Percentiles rank a stretch among this genome's conserved stretches.
These are phyloP conservation scores for Gavialis gangeticus DNA, from an alignment of 2,113 vertebrate species.

Conservation along the genomic window DNA sequence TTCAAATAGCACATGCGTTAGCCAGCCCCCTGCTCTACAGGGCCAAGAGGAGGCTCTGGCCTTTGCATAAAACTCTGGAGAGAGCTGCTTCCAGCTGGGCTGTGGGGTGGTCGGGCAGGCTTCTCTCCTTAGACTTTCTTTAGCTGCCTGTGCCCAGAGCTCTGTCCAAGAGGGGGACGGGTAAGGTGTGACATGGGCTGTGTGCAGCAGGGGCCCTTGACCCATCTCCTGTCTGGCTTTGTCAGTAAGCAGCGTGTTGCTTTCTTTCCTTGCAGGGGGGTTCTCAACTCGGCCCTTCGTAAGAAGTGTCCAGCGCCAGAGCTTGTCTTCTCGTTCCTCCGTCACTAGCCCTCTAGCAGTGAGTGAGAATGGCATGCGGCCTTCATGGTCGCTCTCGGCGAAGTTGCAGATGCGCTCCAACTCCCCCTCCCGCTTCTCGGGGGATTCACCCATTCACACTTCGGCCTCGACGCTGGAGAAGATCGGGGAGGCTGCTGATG, in stretches of 20 bases:
- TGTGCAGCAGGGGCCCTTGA: too few species aligned
- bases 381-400: constrained; percentile 93
- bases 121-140: too few species aligned
- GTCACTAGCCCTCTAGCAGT: constrained; percentile 92
- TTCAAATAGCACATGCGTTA: background rate
- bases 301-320: constrained; percentile 96
- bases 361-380: constrained; percentile 89
- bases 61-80: background rate
- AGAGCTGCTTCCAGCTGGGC: background rate
- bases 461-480: constrained; percentile 91
- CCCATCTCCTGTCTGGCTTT: background rate
- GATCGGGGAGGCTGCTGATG: constrained; percentile 91
- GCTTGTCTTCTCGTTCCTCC: constrained; percentile 91
- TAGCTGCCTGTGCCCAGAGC: too few species aligned
- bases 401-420: constrained; percentile 95
- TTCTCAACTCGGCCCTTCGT: constrained; percentile 97
- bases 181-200: too few species aligned
- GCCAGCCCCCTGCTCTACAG: background rate
- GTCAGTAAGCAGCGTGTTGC: background rate
- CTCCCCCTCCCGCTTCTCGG: constrained; percentile 93
- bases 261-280: constrained; percentile 82
- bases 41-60: background rate
- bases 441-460: constrained; percentile 88
- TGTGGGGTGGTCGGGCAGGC: background rate
- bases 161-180: too few species aligned